Base-by-base conservation (phyloP, 2,888 invertebrate species). In the Ornithoptera priamus region DNA sequence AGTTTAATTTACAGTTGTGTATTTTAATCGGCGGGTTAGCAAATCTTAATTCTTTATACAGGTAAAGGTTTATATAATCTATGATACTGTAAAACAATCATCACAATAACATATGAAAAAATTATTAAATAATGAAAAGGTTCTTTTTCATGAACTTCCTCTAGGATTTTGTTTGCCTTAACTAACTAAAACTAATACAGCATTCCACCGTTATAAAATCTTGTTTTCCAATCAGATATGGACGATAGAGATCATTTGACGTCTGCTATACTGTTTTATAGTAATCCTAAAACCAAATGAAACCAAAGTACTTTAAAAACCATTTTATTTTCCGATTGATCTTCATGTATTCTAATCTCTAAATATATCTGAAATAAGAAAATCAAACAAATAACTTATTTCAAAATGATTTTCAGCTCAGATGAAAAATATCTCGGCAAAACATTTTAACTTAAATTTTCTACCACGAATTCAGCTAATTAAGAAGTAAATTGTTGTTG, bases 1-100 rank as follows among this genome's bases (percentile, higher is more conserved):
- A 81, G 80, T 83, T 82, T 84, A 81, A 87, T 85, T 86, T 80
- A 82, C 75, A 72, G 75, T 80, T 79, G 78, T 76, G 78, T 83
- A 82, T 83, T 82, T 81, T 82, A 82, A 82, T 83, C 78, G 73
- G 73, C 76, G 78, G 76, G 74, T 76, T 71, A 64, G 46, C 71
- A 72, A 71, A 74, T 72, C 72, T 72, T 66, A 72, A 67, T 67
- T 56, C 63, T 63, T 70, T 67, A 46, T 58, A 63, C 24, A 18
- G 36, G 53, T 53, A 5, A n/a, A 53, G 53, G 53, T 53, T 53
- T 53, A 53, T 50, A 17, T 5, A 15, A 15, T 15, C 12, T 50
- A 12, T 4, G n/a, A 53, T n/a, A n/a, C 18, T 53, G 8, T 53
- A 8, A 53, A n/a, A n/a, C 5, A n/a, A 53, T n/a, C 6, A 53